Evolutionary conservation across 2,888 invertebrate species (phyloP), one percentile per base, ranked within the genome.

Genomic region (Lasioglossum pauxillum): DNA sequence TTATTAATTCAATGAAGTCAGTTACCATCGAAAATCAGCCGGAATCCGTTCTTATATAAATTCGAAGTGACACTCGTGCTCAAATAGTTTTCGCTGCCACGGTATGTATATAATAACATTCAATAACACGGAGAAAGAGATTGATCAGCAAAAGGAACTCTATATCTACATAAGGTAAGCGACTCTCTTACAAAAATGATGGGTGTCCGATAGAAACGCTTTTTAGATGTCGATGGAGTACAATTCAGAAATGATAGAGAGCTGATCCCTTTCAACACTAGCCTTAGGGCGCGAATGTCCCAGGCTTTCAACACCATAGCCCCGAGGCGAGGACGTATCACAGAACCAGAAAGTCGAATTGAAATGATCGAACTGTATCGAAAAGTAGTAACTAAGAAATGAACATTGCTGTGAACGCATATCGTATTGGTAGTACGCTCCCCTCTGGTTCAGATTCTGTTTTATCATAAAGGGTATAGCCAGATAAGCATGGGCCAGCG

Each of bases 1-100:
- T 80, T 84, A 83, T 84, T 85, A 77, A 86, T 89, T 89, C 82
- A 88, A 85, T 90, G 82, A 86, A 60, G 77, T 27, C 23, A 23
- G 46, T 44, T 41, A 19, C n/a, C 53, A 71, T 12, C 27, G 67
- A 60, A 53, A 81, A 76, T 64, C 44, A 67, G 72, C 7, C 23
- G 35, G 46, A 72, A 71, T 53, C 35, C 12, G 23, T 57, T 57
- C n/a, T 57, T 12, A 12, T 57, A 57, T 12, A n/a, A n/a, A 57
- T 57, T 12, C 12, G n/a, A n/a, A n/a, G n/a, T 57, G n/a, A 57
- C 57, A 10, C 57, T 12, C 4, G 10, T 10, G 8, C 2, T 57
- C 1, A n/a, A 57, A n/a, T 57, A n/a, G 57, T n/a, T n/a, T n/a
- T 57, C 57, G 64, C 0, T 7, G 64, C 1, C n/a, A 31, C n/a